Percentiles rank a stretch among this genome's conserved stretches.
phyloP scores from a whole-genome alignment of 2,797 vertebrate species.

The Crocodylus rhombifer region DNA sequence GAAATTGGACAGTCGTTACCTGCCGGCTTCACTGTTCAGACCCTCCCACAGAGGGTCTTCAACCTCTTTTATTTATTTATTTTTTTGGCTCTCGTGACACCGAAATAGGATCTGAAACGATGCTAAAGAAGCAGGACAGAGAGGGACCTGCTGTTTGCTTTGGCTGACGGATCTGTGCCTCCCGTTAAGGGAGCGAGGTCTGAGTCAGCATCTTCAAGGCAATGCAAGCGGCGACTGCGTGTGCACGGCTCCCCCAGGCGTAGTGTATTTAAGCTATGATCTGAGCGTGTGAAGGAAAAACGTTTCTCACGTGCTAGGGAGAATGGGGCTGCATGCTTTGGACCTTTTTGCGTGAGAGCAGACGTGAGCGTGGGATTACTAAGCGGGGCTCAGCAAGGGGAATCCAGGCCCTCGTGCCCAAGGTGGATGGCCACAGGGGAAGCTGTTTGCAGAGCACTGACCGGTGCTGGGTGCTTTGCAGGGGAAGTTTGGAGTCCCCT shows the following conservation, averaged over 20 bases:
- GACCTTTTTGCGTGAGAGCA: neutral
- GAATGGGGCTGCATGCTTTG: neutral
- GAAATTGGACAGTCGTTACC: neutral
- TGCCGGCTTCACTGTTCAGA: neutral
- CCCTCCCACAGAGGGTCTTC: slow-evolving; percentile 34
- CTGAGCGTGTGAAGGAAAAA: too few relatives aligned
- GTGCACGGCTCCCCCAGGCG: too few relatives aligned
- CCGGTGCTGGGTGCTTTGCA: neutral
- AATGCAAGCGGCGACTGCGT: slow-evolving; percentile 28
- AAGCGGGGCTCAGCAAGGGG: neutral
- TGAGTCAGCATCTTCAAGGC: slow-evolving; percentile 51
- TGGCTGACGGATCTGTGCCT: slow-evolving; percentile 35
- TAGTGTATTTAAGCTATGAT: too few relatives aligned
- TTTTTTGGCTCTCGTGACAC: neutral
- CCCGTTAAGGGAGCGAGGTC: slow-evolving; percentile 38
- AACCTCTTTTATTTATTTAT: neutral
- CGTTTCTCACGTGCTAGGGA: neutral
- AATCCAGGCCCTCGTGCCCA: neutral
- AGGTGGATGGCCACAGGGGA: neutral
- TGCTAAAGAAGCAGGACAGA: slow-evolving; percentile 63
- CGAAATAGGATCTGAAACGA: slow-evolving; percentile 29
- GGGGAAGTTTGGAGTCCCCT: neutral
- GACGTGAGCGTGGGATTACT: neutral
- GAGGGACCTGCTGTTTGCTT: slow-evolving; percentile 66
- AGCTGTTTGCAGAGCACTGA: neutral